Conservation (phyloP, 2,797 vertebrate genomes). For the Rhynchotus rufescens region DNA sequence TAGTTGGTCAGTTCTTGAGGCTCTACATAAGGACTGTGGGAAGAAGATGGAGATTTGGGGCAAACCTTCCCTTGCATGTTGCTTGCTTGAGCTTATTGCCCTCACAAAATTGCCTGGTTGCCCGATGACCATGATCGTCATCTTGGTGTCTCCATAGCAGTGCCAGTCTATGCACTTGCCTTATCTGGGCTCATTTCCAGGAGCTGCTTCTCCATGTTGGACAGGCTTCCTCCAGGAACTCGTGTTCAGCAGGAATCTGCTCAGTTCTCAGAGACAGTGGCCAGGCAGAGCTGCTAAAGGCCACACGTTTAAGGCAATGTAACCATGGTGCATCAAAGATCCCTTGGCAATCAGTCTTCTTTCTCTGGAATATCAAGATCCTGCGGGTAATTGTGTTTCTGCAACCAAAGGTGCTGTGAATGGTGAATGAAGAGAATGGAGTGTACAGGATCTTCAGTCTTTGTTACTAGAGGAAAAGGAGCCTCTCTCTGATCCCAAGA, state of each 20-base stretch:
- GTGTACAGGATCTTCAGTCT: not conserved
- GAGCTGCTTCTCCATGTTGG: not conserved
- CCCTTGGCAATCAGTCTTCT: not conserved
- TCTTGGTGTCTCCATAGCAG: not conserved
- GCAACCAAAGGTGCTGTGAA: not conserved
- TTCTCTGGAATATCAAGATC: no score
- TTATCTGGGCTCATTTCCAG: not conserved
- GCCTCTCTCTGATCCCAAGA: not conserved
- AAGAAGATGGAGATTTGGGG: not conserved
- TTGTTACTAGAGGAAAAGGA: not conserved
- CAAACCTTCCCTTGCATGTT: not conserved
- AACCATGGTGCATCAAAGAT: no score
- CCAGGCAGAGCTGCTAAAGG: not conserved
- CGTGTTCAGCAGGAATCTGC: not conserved
- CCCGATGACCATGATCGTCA: not conserved
- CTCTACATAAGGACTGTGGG: not conserved
- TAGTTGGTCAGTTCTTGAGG: not conserved
- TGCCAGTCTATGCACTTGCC: no score
- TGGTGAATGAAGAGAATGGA: not conserved
- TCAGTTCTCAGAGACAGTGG: not conserved
- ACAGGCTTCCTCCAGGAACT: not conserved
- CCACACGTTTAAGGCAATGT: not conserved
- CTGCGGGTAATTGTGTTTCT: fast-evolving
- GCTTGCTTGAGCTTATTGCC: not conserved
- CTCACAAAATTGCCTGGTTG: not conserved